phyloP scores from a whole-genome alignment of 2,888 invertebrate species.

The Trissoscelio sp. region DNA sequence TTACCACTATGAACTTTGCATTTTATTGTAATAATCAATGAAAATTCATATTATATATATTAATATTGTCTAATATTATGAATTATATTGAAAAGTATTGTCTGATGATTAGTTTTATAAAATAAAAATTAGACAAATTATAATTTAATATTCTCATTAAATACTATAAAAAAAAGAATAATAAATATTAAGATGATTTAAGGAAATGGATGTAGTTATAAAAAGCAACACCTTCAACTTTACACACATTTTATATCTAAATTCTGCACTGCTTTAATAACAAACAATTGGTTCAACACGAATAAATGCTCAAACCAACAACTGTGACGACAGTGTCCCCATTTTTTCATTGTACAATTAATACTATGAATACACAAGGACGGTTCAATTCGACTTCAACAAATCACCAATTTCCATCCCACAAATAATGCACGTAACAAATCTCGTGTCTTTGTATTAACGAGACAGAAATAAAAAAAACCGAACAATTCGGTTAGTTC shows the following conservation, averaged over 20 bases:
- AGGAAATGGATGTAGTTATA: not conserved
- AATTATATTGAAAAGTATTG: too few relatives aligned
- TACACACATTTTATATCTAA: conserved; percentile 35
- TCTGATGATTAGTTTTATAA: too few relatives aligned
- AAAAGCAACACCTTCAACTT: not conserved
- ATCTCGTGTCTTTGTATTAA: not conserved
- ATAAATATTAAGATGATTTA: not conserved
- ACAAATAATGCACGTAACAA: not conserved
- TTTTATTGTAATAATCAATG: too few relatives aligned
- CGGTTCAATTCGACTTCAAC: conserved; percentile 20
- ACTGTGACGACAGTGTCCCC: conserved; percentile 1
- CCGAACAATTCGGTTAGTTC: not conserved
- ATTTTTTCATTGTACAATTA: not conserved
- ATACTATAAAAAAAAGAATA: too few relatives aligned
- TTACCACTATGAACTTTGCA: too few relatives aligned
- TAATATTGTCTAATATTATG: too few relatives aligned
- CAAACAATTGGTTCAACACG: conserved; percentile 19
- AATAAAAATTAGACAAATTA: too few relatives aligned
- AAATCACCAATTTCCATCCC: conserved; percentile 14
- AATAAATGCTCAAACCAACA: conserved; percentile 41
- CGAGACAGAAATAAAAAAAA: conserved; percentile 1
- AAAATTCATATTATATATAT: too few relatives aligned
- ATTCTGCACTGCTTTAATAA: conserved; percentile 37
- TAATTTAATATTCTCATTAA: too few relatives aligned
- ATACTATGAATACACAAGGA: conserved; percentile 50